Evolutionary conservation across 2,888 invertebrate genomes (phyloP).

Genomic region (Harpalus rufipes): DNA sequence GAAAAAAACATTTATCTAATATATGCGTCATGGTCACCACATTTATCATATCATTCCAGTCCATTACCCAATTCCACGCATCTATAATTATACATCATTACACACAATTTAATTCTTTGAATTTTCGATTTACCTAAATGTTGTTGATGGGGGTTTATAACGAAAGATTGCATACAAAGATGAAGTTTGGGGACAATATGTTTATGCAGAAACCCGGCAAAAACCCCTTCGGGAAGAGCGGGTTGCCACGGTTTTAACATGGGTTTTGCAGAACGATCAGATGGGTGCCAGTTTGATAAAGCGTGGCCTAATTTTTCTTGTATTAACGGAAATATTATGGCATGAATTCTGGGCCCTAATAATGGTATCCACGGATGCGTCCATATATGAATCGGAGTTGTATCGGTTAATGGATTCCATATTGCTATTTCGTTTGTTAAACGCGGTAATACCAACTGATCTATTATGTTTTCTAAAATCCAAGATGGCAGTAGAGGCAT

Average conservation of each 20-base stretch:
- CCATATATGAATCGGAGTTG: constrained; percentile 97
- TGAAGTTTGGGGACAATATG: constrained; percentile 95
- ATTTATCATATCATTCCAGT: constrained; percentile 94
- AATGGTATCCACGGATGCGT: constrained; percentile 97
- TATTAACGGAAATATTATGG: constrained; percentile 91
- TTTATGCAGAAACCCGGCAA: constrained; percentile 90
- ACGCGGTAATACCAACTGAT: constrained; percentile 89
- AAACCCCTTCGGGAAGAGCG: constrained; percentile 82
- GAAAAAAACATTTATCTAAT: constrained; percentile 94
- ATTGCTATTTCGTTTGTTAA: constrained; percentile 87
- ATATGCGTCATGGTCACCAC: constrained; percentile 87
- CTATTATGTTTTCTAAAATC: constrained; percentile 90
- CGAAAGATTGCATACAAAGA: constrained; percentile 81
- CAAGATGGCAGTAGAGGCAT: constrained; percentile 88
- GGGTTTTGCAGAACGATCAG: constrained; percentile 93
- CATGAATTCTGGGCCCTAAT: constrained; percentile 81
- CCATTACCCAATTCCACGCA: constrained; percentile 96
- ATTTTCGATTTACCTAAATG: constrained; percentile 78
- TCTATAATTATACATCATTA: constrained; percentile 78
- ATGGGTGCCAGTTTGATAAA: constrained; percentile 96
- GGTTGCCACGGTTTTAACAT: constrained; percentile 95
- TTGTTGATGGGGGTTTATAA: constrained; percentile 87
- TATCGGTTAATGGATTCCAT: constrained; percentile 98
- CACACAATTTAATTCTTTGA: not conserved
- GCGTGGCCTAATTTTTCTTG: constrained; percentile 94